A percentile compares a stretch with the other conserved stretches of the same genome.
These are phyloP conservation scores for Drepanosiphum platanoidis DNA, from an alignment of 2,888 invertebrate genomes.

Conservation along the genomic window DNA sequence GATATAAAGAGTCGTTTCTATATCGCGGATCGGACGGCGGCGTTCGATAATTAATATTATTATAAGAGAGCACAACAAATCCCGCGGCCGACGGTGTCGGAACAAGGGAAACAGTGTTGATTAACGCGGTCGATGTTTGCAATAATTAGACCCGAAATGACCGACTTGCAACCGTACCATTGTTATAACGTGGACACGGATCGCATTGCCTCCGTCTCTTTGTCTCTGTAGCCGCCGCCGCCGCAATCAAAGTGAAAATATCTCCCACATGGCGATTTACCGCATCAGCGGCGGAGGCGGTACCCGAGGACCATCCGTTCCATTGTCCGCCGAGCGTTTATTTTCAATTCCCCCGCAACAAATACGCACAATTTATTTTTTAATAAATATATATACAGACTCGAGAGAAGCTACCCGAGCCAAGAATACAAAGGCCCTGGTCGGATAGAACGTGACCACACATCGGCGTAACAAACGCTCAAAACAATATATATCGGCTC, in stretches of 20 bases:
- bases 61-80: not conserved
- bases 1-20: not conserved
- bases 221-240: not conserved
- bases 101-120: not conserved
- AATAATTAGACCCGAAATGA: slow-evolving; percentile 36
- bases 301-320: not conserved
- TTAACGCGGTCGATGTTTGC: slow-evolving; percentile 20
- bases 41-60: slow-evolving; percentile 4
- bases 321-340: slow-evolving; percentile 29
- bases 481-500: too few relatives aligned
- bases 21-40: not conserved
- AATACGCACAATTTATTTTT: not conserved
- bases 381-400: not conserved
- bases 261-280: slow-evolving; percentile 14
- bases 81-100: not conserved
- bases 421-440: not conserved
- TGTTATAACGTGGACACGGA: not conserved
- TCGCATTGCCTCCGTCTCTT: not conserved
- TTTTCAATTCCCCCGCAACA: not conserved
- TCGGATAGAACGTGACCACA: slow-evolving; percentile 20
- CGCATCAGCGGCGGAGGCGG: not conserved
- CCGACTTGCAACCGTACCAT: slow-evolving; percentile 14
- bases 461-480: not conserved
- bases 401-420: too few relatives aligned
- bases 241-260: slow-evolving; percentile 52